Evolutionary conservation across 1,140 invertebrate species (phyloP), one percentile per base, ranked within the genome.

Genomic region (Drosophila triauraria): DNA sequence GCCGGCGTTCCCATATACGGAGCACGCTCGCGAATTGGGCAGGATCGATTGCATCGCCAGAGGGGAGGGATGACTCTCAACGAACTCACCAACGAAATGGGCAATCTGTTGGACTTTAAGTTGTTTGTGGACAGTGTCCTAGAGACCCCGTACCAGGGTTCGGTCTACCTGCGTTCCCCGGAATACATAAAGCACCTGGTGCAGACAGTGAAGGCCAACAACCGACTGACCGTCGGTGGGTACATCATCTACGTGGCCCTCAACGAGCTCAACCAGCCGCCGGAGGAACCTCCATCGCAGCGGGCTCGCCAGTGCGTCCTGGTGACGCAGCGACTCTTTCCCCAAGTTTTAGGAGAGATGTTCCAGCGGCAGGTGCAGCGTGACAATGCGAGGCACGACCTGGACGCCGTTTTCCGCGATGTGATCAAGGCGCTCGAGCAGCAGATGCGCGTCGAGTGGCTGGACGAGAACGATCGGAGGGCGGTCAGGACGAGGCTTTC

Each of bases 171-270:
- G 20, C 75, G 82, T 2, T 78, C 78, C 1, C 65, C 50, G 48
- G 53, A 54, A 2, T 92, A 92, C 42, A 64, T 92, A 7, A 38
- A 48, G 8, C 88, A 92, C 43, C 46, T 92, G 43, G 71, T 68
- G 23, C 61, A 46, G 32, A 76, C 75, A 0, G 40, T 74, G 0
- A 83, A 65, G 44, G 44, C 4, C 4, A 82, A 70, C 46, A 78
- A 74, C 20, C 75, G 63, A 0, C 59, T 76, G 2, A 85, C 88
- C 0, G 61, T 92, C 3, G 54, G 77, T 4, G 69, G 90, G 5
- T 92, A 92, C 40, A 91, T 92, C 25, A 61, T 92, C 20, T 92
- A 92, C 63, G 42, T 82, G 3, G 91, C 88, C 0, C 38, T 92
- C n/a, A n/a, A 65, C 3, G 78, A 78, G 30, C 64, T 92, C 0